A percentile compares a stretch with the other conserved stretches of the same genome.
Conservation (phyloP, 2,113 vertebrate species). For the Tragelaphus imberbis region DNA sequence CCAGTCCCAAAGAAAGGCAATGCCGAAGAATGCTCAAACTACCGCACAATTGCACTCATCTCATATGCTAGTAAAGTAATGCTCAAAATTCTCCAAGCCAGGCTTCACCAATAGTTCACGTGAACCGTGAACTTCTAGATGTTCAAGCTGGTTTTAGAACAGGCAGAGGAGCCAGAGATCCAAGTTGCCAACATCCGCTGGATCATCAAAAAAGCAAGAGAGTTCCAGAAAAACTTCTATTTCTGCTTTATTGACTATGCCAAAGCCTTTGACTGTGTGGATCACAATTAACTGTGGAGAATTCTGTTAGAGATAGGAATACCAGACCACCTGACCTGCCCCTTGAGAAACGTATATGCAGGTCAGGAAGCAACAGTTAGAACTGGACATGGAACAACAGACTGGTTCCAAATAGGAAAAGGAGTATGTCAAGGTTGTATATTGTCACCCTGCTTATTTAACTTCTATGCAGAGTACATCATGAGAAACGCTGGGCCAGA, state of each 20-base stretch:
- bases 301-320: neutral
- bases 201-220: neutral
- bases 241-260: neutral
- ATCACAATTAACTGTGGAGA: neutral
- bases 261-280: neutral
- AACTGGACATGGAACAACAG: neutral
- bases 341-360: neutral
- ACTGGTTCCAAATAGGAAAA: neutral
- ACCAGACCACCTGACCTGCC: neutral
- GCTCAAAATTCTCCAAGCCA: too few relatives aligned
- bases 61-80: too few relatives aligned
- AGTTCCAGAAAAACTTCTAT: neutral
- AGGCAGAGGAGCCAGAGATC: too few relatives aligned
- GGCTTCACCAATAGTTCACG: too few relatives aligned
- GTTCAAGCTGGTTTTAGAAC: too few relatives aligned
- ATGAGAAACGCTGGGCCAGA: neutral
- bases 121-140: too few relatives aligned
- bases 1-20: too few relatives aligned
- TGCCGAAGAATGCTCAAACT: too few relatives aligned
- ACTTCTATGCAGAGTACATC: neutral
- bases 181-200: too few relatives aligned
- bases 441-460: neutral
- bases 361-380: neutral
- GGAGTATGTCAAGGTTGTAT: neutral
- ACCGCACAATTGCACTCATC: rapidly evolving